Evolutionary conservation across 2,113 vertebrate species (phyloP).

Genomic region (Cichladusa arquata): DNA sequence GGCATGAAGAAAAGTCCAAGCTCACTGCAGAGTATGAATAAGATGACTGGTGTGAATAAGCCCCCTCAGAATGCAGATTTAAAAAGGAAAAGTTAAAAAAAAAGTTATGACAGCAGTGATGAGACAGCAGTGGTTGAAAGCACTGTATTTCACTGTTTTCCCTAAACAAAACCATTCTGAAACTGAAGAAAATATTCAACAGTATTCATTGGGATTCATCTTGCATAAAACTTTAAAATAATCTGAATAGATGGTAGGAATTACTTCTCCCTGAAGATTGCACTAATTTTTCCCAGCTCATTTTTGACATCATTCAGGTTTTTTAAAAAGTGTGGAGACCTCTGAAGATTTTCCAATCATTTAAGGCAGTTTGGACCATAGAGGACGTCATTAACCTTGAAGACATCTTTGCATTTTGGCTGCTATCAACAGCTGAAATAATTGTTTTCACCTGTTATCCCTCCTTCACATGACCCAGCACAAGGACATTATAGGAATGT

Average conservation of each 20-base stretch:
- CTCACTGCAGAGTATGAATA: background rate
- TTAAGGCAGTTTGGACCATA: background rate
- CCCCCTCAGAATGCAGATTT: background rate
- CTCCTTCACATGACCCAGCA: background rate
- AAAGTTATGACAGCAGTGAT: background rate
- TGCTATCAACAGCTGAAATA: background rate
- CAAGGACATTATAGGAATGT: background rate
- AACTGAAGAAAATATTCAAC: background rate
- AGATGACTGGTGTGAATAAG: background rate
- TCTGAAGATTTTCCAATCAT: background rate
- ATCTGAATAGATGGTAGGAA: background rate
- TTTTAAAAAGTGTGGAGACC: background rate
- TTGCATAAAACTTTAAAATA: background rate
- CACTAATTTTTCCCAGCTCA: background rate
- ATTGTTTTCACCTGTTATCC: background rate
- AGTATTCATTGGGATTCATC: background rate
- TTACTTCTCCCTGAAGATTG: background rate
- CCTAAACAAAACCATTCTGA: background rate
- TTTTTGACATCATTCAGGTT: background rate
- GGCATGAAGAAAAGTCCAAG: background rate
- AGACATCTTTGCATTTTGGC: background rate
- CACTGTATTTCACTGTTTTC: background rate
- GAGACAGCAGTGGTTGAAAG: background rate
- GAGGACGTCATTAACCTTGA: background rate
- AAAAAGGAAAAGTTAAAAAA: background rate